These are phyloP conservation scores for Torymus aiolomorphi DNA, from an alignment of 2,888 invertebrate genomes.

Conservation along the genomic window DNA sequence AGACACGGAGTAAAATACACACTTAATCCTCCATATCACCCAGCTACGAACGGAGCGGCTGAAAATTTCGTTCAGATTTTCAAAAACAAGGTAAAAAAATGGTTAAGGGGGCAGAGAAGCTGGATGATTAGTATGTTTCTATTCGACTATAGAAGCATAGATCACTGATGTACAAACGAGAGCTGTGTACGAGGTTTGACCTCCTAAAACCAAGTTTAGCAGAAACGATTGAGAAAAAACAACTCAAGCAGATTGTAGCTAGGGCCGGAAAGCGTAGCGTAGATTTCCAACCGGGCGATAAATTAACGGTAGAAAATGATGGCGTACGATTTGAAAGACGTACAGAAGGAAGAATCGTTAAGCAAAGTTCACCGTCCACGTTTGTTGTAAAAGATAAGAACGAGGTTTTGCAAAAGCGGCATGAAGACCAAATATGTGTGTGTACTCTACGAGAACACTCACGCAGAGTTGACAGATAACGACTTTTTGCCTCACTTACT, in stretches of 20 bases:
- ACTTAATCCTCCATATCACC: too few relatives aligned
- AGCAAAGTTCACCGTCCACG: neutral
- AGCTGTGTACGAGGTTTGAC: neutral
- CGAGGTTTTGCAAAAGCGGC: neutral
- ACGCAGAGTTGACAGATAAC: too few relatives aligned
- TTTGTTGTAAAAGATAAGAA: neutral
- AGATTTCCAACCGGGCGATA: neutral
- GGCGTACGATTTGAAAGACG: neutral
- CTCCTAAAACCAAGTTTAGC: neutral
- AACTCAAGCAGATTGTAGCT: neutral
- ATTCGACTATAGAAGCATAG: constrained; percentile 4
- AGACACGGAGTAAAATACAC: too few relatives aligned
- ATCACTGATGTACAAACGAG: constrained; percentile 2
- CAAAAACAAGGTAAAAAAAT: constrained; percentile 23
- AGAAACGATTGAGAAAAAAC: neutral
- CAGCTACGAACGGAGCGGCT: too few relatives aligned
- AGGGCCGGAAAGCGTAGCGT: neutral
- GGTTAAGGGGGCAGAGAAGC: neutral
- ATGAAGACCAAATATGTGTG: constrained; percentile 13
- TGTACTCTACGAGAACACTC: too few relatives aligned
- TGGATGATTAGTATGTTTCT: constrained; percentile 15
- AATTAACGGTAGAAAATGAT: neutral
- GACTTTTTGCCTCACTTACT: too few relatives aligned
- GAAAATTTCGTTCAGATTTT: neutral
- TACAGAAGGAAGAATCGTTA: neutral